Percentiles rank a stretch among this genome's conserved stretches.
phyloP scores from a whole-genome alignment of 2,888 invertebrate species.

The Deilephila elpenor region DNA sequence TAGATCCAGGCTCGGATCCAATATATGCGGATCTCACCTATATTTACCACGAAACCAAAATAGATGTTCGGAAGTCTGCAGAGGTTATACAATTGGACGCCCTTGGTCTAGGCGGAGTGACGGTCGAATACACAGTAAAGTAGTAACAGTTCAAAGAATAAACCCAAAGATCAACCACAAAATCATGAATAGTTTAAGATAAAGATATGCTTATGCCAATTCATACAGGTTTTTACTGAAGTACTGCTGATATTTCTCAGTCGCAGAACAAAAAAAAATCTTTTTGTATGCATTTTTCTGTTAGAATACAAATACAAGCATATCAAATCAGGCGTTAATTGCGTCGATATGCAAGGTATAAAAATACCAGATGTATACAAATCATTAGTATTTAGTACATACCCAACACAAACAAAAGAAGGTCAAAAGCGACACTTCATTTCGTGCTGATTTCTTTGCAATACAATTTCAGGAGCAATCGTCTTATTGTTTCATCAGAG shows the following conservation, averaged over 20 bases:
- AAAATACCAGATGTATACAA: background rate
- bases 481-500: conserved; percentile 14
- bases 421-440: background rate
- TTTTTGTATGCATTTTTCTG: no score
- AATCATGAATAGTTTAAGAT: no score
- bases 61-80: no score
- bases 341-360: background rate
- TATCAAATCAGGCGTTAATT: no score
- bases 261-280: no score
- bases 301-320: no score
- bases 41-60: background rate
- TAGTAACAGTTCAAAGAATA: background rate
- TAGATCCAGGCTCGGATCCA: no score
- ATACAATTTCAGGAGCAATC: background rate
- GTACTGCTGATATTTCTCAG: no score
- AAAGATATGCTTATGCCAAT: no score
- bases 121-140: background rate
- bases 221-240: no score
- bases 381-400: background rate
- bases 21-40: background rate
- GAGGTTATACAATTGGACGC: background rate
- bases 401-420: background rate
- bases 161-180: background rate
- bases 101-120: background rate
- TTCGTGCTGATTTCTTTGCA: background rate